phyloP scores from a whole-genome alignment of 2,113 vertebrate genomes.

The Hypanus sabinus region DNA sequence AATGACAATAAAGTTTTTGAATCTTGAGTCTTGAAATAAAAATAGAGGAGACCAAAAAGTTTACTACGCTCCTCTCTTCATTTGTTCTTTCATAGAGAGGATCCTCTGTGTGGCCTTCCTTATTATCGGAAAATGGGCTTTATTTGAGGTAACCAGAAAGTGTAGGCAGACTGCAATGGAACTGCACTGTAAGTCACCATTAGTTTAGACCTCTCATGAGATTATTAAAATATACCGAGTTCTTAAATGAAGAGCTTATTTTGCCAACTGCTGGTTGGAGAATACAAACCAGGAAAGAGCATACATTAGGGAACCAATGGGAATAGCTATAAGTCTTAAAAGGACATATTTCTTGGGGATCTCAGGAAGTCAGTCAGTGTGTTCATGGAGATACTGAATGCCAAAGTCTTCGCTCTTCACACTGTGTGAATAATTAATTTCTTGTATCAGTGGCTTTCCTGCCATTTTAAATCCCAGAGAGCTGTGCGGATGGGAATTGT shows the following conservation, averaged over 20 bases:
- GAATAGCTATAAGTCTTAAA: neutral
- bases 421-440: neutral
- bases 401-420: neutral
- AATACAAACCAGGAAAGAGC: conserved; percentile 6
- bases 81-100: conserved; percentile 21
- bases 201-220: conserved; percentile 13
- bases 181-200: conserved; percentile 11
- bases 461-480: neutral
- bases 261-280: conserved; percentile 29
- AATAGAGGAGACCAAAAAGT: neutral
- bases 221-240: conserved; percentile 20
- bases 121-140: conserved; percentile 7
- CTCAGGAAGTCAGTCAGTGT: conserved; percentile 11
- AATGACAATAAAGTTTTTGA: too few relatives aligned
- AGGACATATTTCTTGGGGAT: neutral
- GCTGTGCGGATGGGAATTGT: neutral
- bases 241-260: conserved; percentile 37
- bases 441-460: neutral
- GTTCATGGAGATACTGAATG: neutral
- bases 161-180: neutral
- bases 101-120: neutral
- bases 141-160: neutral
- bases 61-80: neutral
- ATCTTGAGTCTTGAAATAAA: too few relatives aligned
- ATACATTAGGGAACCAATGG: neutral